Base-by-base conservation (phyloP, 2,797 vertebrate genomes). In the Tolypeutes matacus region DNA sequence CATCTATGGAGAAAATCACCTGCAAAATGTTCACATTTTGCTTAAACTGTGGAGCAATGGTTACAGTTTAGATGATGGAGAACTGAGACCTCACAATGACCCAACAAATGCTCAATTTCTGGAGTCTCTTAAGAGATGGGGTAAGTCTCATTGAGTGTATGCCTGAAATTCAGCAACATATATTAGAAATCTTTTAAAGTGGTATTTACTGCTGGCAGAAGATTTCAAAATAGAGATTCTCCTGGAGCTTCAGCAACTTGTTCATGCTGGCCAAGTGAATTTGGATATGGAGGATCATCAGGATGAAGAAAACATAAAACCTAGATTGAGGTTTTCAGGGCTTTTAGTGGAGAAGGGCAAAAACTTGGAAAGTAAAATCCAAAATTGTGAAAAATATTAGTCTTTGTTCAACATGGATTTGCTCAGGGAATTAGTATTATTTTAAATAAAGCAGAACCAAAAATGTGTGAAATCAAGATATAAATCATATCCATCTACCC, bases 241-340 rank as follows among this genome's bases (percentile, higher is more conserved):
- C 64, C 49, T 97, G 93, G 98, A 99, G 95, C 98, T 99, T 73
- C 98, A 98, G 67, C 97, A 98, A 53, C 95, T 98, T 84, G 98
- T 98, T 91, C 98, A 98, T 96, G 98, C 98, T 80, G 98, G 98
- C 58, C 98, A 99, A 64, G 98, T 99, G 89, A 98, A 98, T 86
- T 96, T 99, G 98, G 98, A 98, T 93, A 99, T 99, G 98, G 98
- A 99, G 95, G 98, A 99, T 69, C 98, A 98, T 93, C 98, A 98
- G 89, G 98, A 98, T 58, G 98, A 99, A 97, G 98, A 98, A 95
- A 99, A 99, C 29, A 88, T 98, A 92, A 98, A 98, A 89, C 98
- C 98, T 39, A 98, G 98, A 95, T 72, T 98, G 93, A 98, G 98
- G 72, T 99, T 99, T 99, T 99, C 97, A 99, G 99, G 39, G 39